These are phyloP conservation scores for Drosophila prostipennis DNA, from an alignment of 2,888 invertebrate genomes.

Conservation along the genomic window DNA sequence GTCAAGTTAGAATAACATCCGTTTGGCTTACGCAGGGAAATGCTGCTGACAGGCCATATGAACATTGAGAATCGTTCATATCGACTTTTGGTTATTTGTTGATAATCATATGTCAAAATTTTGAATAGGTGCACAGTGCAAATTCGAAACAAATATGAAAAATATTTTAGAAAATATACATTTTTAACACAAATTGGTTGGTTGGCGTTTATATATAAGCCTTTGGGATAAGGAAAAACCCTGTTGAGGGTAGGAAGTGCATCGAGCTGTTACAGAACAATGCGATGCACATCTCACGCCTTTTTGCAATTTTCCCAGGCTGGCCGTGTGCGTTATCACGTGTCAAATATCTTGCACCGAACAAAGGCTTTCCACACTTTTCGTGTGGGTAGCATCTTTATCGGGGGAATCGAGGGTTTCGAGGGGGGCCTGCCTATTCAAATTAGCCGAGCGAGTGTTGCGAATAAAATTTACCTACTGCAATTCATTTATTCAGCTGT, in stretches of 20 bases:
- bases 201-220: too few species aligned
- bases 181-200: too few species aligned
- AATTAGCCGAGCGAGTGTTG: conserved; percentile 66
- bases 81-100: background rate
- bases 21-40: conserved; percentile 38
- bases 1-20: conserved; percentile 60
- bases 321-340: conserved; percentile 67
- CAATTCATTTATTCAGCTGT: conserved; percentile 77
- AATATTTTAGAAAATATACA: too few species aligned
- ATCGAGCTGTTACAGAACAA: conserved; percentile 37
- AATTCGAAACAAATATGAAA: background rate
- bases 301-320: conserved; percentile 61
- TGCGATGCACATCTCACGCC: conserved; percentile 67
- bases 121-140: background rate
- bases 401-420: background rate
- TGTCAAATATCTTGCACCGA: conserved; percentile 69
- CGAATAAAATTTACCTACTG: conserved; percentile 56
- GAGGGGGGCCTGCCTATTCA: conserved; percentile 57
- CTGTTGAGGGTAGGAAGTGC: conserved; percentile 53
- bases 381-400: conserved; percentile 38
- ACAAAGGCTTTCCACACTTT: conserved; percentile 74
- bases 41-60: conserved; percentile 58
- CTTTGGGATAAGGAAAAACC: background rate
- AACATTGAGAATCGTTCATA: background rate
- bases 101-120: background rate